A percentile compares a stretch with the other conserved stretches of the same genome.
These are phyloP conservation scores for Suncus etruscus DNA, from an alignment of 2,113 vertebrate species.

Conservation along the genomic window DNA sequence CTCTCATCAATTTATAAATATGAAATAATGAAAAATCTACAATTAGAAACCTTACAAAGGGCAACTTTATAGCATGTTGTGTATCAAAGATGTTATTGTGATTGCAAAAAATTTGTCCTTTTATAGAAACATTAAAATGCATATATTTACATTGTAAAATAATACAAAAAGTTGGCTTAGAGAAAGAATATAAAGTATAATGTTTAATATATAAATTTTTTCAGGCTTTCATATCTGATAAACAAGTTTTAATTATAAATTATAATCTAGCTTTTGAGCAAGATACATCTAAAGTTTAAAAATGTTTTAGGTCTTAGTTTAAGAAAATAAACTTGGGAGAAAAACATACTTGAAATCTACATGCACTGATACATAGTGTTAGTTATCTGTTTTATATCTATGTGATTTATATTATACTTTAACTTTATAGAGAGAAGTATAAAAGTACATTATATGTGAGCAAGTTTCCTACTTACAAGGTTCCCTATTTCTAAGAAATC, in stretches of 20 bases:
- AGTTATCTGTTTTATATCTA: background rate
- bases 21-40: background rate
- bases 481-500: conserved; percentile 49
- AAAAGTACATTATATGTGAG: background rate
- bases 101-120: background rate
- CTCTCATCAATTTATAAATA: background rate
- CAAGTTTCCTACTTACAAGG: background rate
- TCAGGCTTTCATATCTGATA: background rate
- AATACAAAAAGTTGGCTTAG: background rate
- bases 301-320: background rate
- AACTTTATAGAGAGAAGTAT: background rate
- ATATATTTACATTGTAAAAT: background rate
- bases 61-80: background rate
- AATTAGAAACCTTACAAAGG: background rate
- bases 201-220: background rate
- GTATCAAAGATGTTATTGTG: background rate
- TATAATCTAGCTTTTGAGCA: background rate
- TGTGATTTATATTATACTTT: background rate
- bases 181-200: background rate
- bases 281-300: background rate
- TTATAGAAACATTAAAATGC: background rate
- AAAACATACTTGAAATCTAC: background rate
- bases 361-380: background rate
- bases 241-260: background rate
- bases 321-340: background rate